Evolutionary conservation across 1,140 invertebrate genomes (phyloP), one percentile per base, ranked within the genome.

Genomic region (Orius laevigatus): DNA sequence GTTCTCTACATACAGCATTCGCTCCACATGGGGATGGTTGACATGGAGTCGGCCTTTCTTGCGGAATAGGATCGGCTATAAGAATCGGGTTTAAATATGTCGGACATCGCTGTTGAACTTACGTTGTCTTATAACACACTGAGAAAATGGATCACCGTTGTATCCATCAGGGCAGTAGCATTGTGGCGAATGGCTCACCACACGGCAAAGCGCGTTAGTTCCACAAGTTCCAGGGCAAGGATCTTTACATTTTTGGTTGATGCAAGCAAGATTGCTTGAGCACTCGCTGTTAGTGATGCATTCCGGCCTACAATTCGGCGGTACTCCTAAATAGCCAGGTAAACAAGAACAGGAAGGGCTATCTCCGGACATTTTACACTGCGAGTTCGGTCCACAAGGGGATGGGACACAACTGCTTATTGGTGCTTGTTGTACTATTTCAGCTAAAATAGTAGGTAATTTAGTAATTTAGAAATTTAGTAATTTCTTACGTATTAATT

Each of bases 1-100:
- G 65, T 59, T 79, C 74, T 55, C 69, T 70, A 59, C 82, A 86
- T 54, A 75, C 59, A 19, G 80, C 78, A 62, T 83, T 84, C 4
- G 75, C 62, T 35, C 83, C 82, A 63, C 84, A 87, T 8, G 81
- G 80, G 14, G 75, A 79, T 20, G 76, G 75, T 31, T 65, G 58
- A 57, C 84, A 86, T 18, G 79, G 78, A 40, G 79, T 70, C 80
- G 72, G 5, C 44, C 42, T 44, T 54, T 51, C 61, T 51, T 56
- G 60, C 55, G 56, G 57, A 60, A 53, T 53, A 18, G 45, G 58
- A 60, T 54, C 50, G 35, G 53, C 51, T 53, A 46, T 15, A 53
- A 43, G 34, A 81, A 76, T 4, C 81, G 75, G 36, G 15, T 25
- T 25, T 25, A 5, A 19, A 3, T 11, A 3, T 42, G 19, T 11